A percentile compares a stretch with the other conserved stretches of the same genome.
Conservation (phyloP, 2,113 vertebrate species). For the Myotis brandtii region DNA sequence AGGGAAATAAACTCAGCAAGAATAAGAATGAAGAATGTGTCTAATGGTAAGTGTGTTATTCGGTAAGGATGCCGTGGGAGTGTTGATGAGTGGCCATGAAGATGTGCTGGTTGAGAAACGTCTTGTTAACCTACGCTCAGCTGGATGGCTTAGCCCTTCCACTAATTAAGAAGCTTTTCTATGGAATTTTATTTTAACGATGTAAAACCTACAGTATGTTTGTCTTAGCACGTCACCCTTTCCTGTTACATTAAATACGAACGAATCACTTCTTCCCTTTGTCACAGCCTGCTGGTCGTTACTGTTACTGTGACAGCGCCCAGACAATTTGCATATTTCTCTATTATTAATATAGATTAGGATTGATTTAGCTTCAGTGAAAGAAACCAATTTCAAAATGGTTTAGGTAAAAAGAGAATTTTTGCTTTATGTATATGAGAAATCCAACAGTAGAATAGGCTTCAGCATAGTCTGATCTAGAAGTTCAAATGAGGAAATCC, state of each 20-base stretch:
- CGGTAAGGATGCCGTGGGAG: neutral
- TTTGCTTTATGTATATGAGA: neutral
- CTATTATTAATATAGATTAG: neutral
- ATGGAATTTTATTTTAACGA: neutral
- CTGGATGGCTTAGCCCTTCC: neutral
- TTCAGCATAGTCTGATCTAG: neutral
- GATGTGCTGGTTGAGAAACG: neutral
- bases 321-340: no score
- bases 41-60: neutral
- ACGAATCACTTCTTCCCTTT: neutral
- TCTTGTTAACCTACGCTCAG: neutral
- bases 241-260: neutral
- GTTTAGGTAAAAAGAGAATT: neutral
- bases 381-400: neutral
- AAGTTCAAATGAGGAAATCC: neutral
- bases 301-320: no score
- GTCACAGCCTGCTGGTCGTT: neutral
- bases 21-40: neutral
- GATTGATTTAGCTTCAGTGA: neutral
- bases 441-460: neutral
- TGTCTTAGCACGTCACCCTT: neutral
- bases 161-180: neutral
- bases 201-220: slow-evolving; percentile 21
- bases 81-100: slow-evolving; percentile 2
- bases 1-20: neutral